Conservation (phyloP, 2,888 invertebrate genomes). For the Campoplex capitator region DNA sequence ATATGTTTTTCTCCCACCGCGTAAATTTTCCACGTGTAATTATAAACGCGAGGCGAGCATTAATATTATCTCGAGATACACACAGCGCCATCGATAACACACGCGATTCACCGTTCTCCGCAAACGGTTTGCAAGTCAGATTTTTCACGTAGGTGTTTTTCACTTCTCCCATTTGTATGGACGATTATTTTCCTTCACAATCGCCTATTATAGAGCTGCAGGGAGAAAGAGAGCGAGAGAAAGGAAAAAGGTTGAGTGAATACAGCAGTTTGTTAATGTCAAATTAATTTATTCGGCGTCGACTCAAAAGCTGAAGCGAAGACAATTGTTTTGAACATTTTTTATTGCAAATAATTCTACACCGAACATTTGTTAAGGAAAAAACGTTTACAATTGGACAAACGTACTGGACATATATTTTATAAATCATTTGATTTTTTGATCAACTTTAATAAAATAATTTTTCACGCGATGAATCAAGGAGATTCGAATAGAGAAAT, state of each 20-base stretch:
- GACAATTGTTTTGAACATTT: conserved; percentile 22
- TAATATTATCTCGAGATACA: conserved; percentile 43
- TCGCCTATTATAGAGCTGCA: neutral
- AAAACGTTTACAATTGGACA: too few relatives aligned
- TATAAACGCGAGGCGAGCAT: conserved; percentile 59
- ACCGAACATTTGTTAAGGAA: too few relatives aligned
- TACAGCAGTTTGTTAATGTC: neutral
- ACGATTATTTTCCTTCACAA: conserved; percentile 10
- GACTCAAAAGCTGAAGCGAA: neutral
- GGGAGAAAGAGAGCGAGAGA: neutral
- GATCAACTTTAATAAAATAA: neutral
- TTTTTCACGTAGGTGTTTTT: conserved; percentile 59
- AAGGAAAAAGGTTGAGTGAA: neutral
- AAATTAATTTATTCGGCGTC: conserved; percentile 14
- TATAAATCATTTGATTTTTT: neutral
- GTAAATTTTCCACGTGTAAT: conserved; percentile 49
- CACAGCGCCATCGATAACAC: conserved; percentile 51
- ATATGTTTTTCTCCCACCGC: neutral
- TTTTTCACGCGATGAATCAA: neutral
- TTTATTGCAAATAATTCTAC: neutral
- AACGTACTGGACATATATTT: neutral
- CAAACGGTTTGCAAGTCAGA: conserved; percentile 47
- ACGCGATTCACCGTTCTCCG: conserved; percentile 22
- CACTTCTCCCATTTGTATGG: conserved; percentile 6
- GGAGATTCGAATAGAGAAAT: neutral